A percentile compares a stretch with the other conserved stretches of the same genome.
phyloP scores from a whole-genome alignment of 2,888 invertebrate genomes.

The Campoplex capitator region DNA sequence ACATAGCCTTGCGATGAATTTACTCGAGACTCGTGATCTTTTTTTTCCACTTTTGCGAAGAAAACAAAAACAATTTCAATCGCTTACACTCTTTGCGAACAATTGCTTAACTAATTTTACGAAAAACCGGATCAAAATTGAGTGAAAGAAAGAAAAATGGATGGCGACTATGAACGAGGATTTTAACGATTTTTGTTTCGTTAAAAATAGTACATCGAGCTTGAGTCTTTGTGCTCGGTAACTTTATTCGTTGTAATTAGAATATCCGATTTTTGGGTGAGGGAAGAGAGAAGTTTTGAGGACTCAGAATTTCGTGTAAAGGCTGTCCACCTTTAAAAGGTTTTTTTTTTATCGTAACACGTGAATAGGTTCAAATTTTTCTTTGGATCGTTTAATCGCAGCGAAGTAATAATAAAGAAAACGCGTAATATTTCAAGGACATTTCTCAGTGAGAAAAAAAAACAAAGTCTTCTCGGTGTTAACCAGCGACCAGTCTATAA shows the following conservation, averaged over 20 bases:
- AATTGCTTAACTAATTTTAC: neutral
- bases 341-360: neutral
- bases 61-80: neutral
- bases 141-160: neutral
- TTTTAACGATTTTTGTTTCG: neutral
- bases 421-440: neutral
- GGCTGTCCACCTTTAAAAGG: neutral
- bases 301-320: neutral
- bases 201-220: neutral
- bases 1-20: constrained; percentile 7
- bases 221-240: neutral
- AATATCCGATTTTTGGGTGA: neutral
- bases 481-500: constrained; percentile 6
- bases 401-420: neutral
- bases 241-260: neutral
- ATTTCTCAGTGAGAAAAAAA: neutral
- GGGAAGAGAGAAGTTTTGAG: neutral
- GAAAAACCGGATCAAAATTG: neutral
- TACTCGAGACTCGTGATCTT: neutral
- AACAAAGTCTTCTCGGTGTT: neutral
- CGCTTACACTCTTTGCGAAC: neutral
- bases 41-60: neutral
- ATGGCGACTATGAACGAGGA: neutral
- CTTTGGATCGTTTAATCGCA: neutral
- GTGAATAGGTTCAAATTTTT: neutral